phyloP scores from a whole-genome alignment of 2,888 invertebrate species.

The Agrochola lota region DNA sequence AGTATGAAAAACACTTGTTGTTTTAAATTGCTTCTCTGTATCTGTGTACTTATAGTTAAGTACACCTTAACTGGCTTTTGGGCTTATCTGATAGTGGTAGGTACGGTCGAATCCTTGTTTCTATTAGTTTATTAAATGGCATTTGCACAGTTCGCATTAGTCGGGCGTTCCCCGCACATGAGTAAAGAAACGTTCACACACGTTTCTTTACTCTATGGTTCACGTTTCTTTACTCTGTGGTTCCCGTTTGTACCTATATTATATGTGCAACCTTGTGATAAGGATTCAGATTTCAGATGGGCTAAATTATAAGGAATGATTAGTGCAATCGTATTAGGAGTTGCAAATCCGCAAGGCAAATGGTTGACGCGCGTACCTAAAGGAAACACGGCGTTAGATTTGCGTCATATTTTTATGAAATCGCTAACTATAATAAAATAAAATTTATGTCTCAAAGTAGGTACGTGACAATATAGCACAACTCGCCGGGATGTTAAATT shows the following conservation, averaged over 20 bases:
- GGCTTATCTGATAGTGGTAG: conserved; percentile 54
- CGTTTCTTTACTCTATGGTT: no score
- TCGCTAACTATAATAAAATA: neutral
- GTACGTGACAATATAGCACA: conserved; percentile 42
- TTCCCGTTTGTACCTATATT: conserved; percentile 19
- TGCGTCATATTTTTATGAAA: conserved; percentile 32
- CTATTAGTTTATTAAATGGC: conserved; percentile 31
- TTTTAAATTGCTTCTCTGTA: conserved; percentile 8
- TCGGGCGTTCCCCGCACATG: neutral
- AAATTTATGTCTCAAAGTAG: conserved; percentile 9
- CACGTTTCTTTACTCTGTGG: no score
- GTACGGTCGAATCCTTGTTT: conserved; percentile 20
- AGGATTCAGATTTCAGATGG: conserved; percentile 27
- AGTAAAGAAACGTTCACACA: no score
- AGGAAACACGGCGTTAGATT: conserved; percentile 1
- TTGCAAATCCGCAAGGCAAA: conserved; percentile 1
- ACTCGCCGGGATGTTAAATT: conserved; percentile 17
- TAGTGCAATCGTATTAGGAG: conserved; percentile 13
- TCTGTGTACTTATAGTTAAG: conserved; percentile 8
- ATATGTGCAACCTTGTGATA: conserved; percentile 30
- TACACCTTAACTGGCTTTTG: conserved; percentile 55
- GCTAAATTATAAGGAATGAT: conserved; percentile 23
- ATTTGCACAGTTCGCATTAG: conserved; percentile 34
- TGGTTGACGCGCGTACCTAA: conserved; percentile 15
- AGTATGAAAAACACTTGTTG: neutral